Conservation (phyloP, 2,797 vertebrate species). For the Enteromius unitaeniatus region DNA sequence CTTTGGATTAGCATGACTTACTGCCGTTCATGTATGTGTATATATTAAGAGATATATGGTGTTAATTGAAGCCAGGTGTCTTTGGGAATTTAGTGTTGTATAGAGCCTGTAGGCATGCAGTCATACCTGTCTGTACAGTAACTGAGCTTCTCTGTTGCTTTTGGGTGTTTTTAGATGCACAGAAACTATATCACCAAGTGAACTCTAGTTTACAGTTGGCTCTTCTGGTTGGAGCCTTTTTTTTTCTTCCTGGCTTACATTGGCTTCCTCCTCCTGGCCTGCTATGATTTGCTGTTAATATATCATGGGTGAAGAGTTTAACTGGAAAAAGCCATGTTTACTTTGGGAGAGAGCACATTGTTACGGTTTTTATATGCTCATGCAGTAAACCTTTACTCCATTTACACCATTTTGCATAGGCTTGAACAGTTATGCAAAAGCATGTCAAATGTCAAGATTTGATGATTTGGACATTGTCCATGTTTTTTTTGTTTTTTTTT, state of each 20-base stretch:
- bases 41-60: not conserved
- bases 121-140: conserved; percentile 5
- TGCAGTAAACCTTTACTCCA: not conserved
- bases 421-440: conserved; percentile 7
- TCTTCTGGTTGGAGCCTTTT: not conserved
- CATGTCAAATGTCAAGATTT: not conserved
- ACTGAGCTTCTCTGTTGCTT: conserved; percentile 10
- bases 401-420: conserved; percentile 20
- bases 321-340: conserved; percentile 29
- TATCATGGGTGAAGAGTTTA: conserved; percentile 26
- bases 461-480: not conserved
- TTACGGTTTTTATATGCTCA: not conserved
- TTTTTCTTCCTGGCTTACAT: not conserved
- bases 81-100: not conserved
- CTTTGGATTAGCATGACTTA: not conserved
- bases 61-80: conserved; percentile 33
- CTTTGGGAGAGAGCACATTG: conserved; percentile 7
- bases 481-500: not conserved
- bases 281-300: conserved; percentile 27
- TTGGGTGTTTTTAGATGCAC: not conserved
- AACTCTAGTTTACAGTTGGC: conserved; percentile 1
- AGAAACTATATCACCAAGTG: not conserved
- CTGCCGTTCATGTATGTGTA: not conserved
- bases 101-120: not conserved
- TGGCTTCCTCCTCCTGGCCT: conserved; percentile 6